Evolutionary conservation across 2,113 vertebrate genomes (phyloP).

Genomic region (Otus sunia): DNA sequence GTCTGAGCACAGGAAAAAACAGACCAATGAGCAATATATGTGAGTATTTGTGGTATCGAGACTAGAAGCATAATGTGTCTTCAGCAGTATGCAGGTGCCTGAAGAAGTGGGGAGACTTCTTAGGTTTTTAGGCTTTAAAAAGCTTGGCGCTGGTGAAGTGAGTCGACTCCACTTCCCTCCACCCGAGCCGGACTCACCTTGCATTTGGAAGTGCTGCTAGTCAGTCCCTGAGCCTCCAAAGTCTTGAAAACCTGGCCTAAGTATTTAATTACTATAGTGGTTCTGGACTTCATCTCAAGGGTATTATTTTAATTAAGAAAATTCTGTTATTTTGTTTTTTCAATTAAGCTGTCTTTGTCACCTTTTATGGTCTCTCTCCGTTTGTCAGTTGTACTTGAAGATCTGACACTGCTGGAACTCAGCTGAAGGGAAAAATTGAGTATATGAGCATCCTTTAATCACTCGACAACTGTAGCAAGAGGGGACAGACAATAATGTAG

Average conservation of each 20-base stretch:
- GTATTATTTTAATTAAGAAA: not conserved
- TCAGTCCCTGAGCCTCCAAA: rapidly evolving
- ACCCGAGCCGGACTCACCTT: not conserved
- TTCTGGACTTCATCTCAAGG: not conserved
- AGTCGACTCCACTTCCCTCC: not conserved
- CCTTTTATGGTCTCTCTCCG: rapidly evolving
- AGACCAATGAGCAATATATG: rapidly evolving
- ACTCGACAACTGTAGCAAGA: not conserved
- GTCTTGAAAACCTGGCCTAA: not conserved
- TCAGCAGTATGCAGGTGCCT: not conserved
- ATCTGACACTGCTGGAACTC: not conserved
- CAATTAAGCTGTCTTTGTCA: not conserved
- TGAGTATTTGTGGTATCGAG: not conserved
- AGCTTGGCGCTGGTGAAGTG: not conserved
- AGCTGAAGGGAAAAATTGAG: not conserved
- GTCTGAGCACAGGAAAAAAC: not conserved
- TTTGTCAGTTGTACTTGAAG: not conserved
- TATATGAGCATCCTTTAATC: not conserved
- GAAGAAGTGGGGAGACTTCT: not conserved
- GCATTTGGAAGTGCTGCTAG: rapidly evolving
- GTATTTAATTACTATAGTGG: rapidly evolving
- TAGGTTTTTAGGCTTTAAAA: not conserved
- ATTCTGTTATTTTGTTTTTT: not conserved
- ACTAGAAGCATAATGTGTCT: not conserved
- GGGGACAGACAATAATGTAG: not conserved